Conservation (phyloP, 2,888 invertebrate species). For the Eurytoma californica region DNA sequence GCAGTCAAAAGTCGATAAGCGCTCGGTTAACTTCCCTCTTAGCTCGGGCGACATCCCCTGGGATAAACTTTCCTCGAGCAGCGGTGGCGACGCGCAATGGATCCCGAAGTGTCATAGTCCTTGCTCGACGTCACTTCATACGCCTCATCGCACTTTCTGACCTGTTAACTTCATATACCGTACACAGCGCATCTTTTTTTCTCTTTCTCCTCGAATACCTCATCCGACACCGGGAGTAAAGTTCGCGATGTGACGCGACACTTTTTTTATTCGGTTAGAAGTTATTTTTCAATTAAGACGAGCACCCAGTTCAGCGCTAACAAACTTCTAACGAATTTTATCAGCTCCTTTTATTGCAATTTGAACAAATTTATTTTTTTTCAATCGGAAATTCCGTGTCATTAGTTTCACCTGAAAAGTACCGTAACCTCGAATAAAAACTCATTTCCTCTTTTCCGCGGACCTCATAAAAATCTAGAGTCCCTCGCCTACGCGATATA, state of each 20-base stretch:
- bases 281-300: too few relatives aligned
- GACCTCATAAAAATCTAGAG: conserved; percentile 30
- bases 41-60: conserved; percentile 53
- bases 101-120: conserved; percentile 53
- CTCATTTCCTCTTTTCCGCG: conserved; percentile 21
- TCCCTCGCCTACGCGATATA: neutral
- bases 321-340: conserved; percentile 15
- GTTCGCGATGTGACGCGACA: conserved; percentile 11
- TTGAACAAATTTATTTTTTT: too few relatives aligned
- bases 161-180: conserved; percentile 30
- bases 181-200: neutral
- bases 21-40: conserved; percentile 63
- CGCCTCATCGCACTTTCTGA: conserved; percentile 47
- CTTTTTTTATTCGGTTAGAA: conserved; percentile 39
- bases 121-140: conserved; percentile 22
- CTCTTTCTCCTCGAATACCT: neutral
- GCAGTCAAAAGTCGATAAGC: conserved; percentile 64
- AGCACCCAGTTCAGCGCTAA: neutral
- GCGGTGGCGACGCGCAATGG: conserved; percentile 24
- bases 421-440: neutral
- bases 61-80: conserved; percentile 61
- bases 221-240: conserved; percentile 7
- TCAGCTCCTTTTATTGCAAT: too few relatives aligned
- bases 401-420: too few relatives aligned
- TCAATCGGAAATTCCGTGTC: too few relatives aligned